These are phyloP conservation scores for Eupithecia insigniata DNA, from an alignment of 2,888 invertebrate species.

Conservation along the genomic window DNA sequence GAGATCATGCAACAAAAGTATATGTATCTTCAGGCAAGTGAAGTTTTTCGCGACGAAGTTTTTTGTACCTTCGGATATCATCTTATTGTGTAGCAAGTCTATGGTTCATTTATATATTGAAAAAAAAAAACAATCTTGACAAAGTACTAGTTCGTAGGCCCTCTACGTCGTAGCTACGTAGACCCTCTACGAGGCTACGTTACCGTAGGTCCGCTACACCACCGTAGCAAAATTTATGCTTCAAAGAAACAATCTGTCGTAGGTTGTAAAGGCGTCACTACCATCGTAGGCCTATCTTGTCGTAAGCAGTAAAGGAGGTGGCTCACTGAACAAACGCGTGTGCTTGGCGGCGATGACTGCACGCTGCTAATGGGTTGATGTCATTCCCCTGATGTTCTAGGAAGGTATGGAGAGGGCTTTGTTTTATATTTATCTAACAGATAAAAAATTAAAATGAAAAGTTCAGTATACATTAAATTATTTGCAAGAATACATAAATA, in stretches of 20 bases:
- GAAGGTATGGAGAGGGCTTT: slow-evolving; percentile 49
- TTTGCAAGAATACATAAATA: too few relatives aligned
- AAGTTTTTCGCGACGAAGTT: not conserved
- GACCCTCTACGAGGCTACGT: not conserved
- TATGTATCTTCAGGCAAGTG: not conserved
- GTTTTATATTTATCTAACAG: not conserved
- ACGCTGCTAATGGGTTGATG: slow-evolving; percentile 79
- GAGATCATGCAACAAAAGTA: too few relatives aligned
- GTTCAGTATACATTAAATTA: too few relatives aligned
- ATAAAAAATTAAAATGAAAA: too few relatives aligned
- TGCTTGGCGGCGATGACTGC: slow-evolving; percentile 61
- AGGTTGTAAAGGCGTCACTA: not conserved
- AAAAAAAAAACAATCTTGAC: not conserved
- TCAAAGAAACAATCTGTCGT: not conserved
- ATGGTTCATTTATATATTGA: not conserved
- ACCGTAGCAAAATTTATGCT: not conserved
- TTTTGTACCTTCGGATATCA: not conserved
- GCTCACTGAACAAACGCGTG: slow-evolving; percentile 49
- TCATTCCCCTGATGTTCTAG: slow-evolving; percentile 61
- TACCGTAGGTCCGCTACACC: not conserved
- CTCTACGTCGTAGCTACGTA: slow-evolving; percentile 6
- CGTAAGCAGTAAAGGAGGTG: slow-evolving; percentile 49
- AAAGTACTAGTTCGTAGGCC: not conserved
- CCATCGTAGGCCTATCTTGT: slow-evolving; percentile 28
- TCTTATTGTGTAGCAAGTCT: not conserved